phyloP scores from a whole-genome alignment of 2,113 vertebrate genomes.

The Sitta europaea region DNA sequence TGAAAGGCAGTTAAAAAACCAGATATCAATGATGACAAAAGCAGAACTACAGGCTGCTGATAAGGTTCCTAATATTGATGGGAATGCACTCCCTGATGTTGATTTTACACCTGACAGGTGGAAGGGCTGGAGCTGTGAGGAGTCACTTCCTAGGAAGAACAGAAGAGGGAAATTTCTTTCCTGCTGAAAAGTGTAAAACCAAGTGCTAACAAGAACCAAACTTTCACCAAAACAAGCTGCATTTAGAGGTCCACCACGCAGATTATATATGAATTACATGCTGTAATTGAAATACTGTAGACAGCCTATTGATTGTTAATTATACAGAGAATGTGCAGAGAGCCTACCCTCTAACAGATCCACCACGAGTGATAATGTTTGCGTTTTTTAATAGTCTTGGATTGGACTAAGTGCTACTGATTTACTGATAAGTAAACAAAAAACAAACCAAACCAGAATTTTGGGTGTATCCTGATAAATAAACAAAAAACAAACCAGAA shows the following conservation, averaged over 20 bases:
- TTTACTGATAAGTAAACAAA: no score
- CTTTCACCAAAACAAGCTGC: neutral
- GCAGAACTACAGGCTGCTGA: neutral
- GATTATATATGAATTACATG: neutral
- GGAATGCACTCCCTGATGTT: neutral
- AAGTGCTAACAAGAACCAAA: neutral
- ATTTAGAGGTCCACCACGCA: neutral
- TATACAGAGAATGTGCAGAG: neutral
- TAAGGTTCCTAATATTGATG: neutral
- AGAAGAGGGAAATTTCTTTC: neutral
- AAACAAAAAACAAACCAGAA: no score
- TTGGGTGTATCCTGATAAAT: no score
- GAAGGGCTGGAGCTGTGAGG: neutral
- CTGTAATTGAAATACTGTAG: neutral
- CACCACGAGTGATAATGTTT: neutral
- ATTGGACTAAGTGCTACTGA: neutral
- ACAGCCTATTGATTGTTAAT: neutral
- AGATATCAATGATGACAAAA: neutral
- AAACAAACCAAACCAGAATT: no score
- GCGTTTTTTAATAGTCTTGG: neutral
- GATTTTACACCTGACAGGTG: no score
- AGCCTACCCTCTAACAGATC: neutral
- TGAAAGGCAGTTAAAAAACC: neutral
- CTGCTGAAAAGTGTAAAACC: neutral
- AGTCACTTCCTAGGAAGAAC: neutral